Conservation (phyloP, 2,888 invertebrate genomes). For the Mylabris sibirica region DNA sequence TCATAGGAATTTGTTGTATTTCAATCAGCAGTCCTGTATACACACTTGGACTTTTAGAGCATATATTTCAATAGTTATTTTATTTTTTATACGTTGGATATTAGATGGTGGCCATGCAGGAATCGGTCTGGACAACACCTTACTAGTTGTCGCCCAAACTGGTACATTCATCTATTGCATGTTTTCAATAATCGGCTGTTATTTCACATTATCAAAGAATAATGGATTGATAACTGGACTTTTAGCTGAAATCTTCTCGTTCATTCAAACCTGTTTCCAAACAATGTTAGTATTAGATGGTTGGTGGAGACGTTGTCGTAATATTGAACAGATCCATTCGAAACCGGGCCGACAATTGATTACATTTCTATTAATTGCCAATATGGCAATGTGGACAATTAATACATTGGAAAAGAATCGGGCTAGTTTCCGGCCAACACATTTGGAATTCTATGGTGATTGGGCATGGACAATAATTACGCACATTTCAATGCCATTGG, state of each 20-base stretch:
- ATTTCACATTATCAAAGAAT: conserved; percentile 83
- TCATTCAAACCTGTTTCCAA: conserved; percentile 88
- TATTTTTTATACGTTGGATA: conserved; percentile 22
- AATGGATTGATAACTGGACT: conserved; percentile 75
- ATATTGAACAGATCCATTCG: conserved; percentile 79
- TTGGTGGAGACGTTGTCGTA: conserved; percentile 83
- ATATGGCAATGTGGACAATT: conserved; percentile 94
- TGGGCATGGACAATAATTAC: conserved; percentile 98
- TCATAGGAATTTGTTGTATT: no score
- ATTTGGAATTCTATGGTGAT: conserved; percentile 88
- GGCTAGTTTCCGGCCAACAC: conserved; percentile 90
- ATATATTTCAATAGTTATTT: background rate
- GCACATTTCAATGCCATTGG: conserved; percentile 90
- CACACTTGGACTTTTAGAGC: no score
- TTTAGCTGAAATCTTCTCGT: conserved; percentile 82
- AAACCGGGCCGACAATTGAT: conserved; percentile 95
- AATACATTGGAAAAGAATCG: conserved; percentile 91
- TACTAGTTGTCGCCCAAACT: conserved; percentile 91
- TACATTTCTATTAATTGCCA: conserved; percentile 88
- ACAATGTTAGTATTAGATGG: conserved; percentile 92
- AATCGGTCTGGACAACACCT: conserved; percentile 78
- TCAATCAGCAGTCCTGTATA: no score
- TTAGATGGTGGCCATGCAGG: conserved; percentile 44
- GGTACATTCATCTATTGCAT: conserved; percentile 94
- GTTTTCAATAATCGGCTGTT: conserved; percentile 92